Evolutionary conservation across 2,113 vertebrate genomes (phyloP), one percentile per base, ranked within the genome.

Genomic region (Tichodroma muraria): DNA sequence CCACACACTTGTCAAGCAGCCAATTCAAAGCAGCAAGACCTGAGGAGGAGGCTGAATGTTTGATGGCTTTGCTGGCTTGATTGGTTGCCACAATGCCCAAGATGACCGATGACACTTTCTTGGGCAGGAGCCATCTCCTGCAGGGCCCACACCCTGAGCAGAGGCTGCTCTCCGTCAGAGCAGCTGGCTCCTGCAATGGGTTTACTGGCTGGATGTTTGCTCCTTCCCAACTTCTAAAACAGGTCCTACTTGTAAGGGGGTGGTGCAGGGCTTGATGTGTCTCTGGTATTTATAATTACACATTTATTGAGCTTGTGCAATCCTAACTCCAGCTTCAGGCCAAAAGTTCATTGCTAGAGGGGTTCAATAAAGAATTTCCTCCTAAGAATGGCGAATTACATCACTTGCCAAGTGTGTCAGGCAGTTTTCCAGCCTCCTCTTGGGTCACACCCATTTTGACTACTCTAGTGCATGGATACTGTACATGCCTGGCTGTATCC

Each of bases 331-430:
- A 95, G 94, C 89, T 97, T 95, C 91, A 93, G 95, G 93, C 95
- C 94, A 95, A 63, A 95, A 97, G 95, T 93, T 97, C 91, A 93
- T 80, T 91, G 95, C 93, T 94, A 88, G 89, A 96, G 91, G 94
- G 89, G 90, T 94, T 94, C 89, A 95, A 13, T 90, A 91, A 97
- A 95, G 93, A 95, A 94, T 95, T 97, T 96, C 94, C 89, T 93
- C 60, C 64, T 66, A 87, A 93, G 84, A 88, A 89, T 78, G 72
- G 68, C 94, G 85, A 68, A 95, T 95, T 96, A 93, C 91, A 86
- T 83, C 89, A 94, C 76, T 86, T 96, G 89, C 95, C 93, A 97
- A 96, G 88, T 91, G 96, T 89, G 90, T 95, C 94, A 95, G 93
- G 89, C 38, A 4, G 61, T 89, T 91, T 94, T 95, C 89, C 93